phyloP scores from a whole-genome alignment of 2,888 invertebrate genomes.

The Tetragonisca angustula region DNA sequence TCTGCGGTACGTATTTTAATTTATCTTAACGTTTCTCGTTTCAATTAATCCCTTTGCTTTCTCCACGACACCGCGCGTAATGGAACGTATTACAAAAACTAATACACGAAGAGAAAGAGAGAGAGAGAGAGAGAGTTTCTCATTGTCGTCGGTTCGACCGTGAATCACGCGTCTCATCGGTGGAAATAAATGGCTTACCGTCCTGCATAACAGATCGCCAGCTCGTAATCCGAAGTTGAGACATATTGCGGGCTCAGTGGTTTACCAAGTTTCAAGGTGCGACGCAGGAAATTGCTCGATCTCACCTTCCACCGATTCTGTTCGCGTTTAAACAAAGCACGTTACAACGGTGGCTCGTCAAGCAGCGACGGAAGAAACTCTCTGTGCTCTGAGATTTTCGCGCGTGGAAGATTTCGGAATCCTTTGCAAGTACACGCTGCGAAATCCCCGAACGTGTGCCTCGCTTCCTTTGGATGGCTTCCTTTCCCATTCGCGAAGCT shows the following conservation, averaged over 20 bases:
- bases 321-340: background rate
- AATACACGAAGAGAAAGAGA: too few species aligned
- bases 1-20: too few species aligned
- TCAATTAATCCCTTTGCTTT: too few species aligned
- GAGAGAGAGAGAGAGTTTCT: too few species aligned
- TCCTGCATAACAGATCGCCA: background rate
- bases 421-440: slow-evolving; percentile 20
- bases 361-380: background rate
- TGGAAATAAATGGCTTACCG: background rate
- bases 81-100: too few species aligned
- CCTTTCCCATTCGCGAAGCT: slow-evolving; percentile 21
- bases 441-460: background rate
- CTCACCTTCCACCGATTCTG: slow-evolving; percentile 2
- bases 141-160: too few species aligned
- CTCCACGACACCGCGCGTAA: too few species aligned
- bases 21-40: too few species aligned
- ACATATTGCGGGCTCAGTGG: background rate
- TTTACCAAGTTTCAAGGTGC: slow-evolving; percentile 4
- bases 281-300: slow-evolving; percentile 3
- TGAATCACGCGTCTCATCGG: background rate
- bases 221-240: slow-evolving; percentile 3
- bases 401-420: slow-evolving; percentile 19
- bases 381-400: background rate
- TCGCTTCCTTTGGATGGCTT: slow-evolving; percentile 21
- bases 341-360: background rate